A percentile compares a stretch with the other conserved stretches of the same genome.
Evolutionary conservation across 2,888 invertebrate species (phyloP).

Genomic region (Phanerotoma sp.): DNA sequence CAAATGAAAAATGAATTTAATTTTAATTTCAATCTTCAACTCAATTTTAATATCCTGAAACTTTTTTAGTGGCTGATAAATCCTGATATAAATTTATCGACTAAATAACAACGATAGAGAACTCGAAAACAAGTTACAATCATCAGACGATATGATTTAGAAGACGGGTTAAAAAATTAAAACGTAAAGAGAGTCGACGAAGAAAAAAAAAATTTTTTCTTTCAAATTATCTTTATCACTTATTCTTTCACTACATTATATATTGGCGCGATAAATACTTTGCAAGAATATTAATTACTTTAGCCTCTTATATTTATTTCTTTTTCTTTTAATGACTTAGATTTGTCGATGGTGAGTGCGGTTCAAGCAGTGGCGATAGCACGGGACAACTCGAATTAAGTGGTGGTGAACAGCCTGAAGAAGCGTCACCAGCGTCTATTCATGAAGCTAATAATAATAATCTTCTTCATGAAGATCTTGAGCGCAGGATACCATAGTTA

Average conservation of each 20-base stretch:
- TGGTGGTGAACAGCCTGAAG: conserved; percentile 53
- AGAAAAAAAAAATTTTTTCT: conserved; percentile 4
- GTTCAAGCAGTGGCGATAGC: conserved; percentile 55
- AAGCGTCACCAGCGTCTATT: conserved; percentile 52
- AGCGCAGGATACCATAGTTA: conserved; percentile 54
- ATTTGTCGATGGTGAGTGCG: conserved; percentile 56
- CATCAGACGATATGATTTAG: not conserved
- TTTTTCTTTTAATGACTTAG: conserved; percentile 33
- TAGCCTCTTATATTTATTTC: not conserved
- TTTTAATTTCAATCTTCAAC: too few species aligned
- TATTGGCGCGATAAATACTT: not conserved
- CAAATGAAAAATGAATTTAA: too few species aligned
- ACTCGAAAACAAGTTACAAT: conserved; percentile 23
- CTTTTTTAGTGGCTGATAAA: conserved; percentile 24
- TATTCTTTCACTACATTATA: too few species aligned
- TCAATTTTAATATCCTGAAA: too few species aligned
- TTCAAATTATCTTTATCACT: conserved; percentile 1
- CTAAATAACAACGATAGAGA: conserved; percentile 24
- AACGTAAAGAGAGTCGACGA: too few species aligned
- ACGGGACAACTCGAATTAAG: conserved; percentile 54
- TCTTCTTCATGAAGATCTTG: conserved; percentile 61
- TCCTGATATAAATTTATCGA: conserved; percentile 29
- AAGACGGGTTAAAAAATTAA: not conserved
- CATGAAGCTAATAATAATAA: conserved; percentile 62
- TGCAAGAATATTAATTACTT: not conserved